Conservation (phyloP, 2,113 vertebrate genomes). For the Nycticorax nycticorax region DNA sequence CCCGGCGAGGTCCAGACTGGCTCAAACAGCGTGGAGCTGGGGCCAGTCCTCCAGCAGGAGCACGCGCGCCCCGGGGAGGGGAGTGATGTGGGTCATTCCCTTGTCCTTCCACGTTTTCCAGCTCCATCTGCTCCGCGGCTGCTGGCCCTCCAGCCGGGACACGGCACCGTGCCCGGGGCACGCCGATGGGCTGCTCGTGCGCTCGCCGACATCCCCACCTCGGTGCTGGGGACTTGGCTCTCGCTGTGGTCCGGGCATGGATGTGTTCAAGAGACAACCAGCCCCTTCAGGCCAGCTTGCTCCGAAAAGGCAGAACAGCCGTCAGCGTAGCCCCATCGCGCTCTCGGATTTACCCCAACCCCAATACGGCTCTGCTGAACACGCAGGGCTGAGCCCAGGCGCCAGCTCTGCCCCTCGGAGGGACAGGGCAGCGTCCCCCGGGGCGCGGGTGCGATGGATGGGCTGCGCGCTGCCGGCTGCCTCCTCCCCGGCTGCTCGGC, state of each 20-base stretch:
- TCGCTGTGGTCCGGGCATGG: background rate
- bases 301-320: background rate
- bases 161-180: fast-evolving
- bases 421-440: background rate
- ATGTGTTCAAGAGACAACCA: background rate
- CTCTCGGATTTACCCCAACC: background rate
- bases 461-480: background rate
- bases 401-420: background rate
- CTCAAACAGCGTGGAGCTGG: background rate
- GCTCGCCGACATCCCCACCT: fast-evolving
- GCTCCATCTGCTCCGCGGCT: background rate
- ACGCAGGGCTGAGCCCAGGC: background rate
- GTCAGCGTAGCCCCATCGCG: fast-evolving
- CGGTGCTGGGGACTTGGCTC: fast-evolving
- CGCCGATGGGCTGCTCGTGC: fast-evolving
- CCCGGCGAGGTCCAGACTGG: background rate
- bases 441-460: background rate
- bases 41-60: background rate
- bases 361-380: background rate
- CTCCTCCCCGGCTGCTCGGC: background rate
- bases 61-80: fast-evolving
- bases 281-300: background rate
- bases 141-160: background rate
- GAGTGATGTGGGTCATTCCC: fast-evolving
- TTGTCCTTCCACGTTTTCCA: fast-evolving